Evolutionary conservation across 92 coral and sea anemone species (phyloP), one percentile per base, ranked within the genome.

Genomic region (Paragorgia papillata): DNA sequence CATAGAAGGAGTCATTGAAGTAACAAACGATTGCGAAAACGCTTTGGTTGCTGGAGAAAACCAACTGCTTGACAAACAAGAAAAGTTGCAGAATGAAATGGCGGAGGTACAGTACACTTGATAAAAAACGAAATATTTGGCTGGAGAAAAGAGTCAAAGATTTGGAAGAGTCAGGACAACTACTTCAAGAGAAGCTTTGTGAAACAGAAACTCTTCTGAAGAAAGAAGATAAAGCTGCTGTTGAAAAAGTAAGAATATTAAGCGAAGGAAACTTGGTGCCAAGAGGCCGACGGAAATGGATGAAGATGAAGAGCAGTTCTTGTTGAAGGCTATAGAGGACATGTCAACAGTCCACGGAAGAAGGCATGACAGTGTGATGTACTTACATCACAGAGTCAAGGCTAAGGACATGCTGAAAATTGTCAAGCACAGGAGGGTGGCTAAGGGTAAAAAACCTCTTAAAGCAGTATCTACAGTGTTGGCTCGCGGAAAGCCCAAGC

Each of bases 331-430:
- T 4, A 80, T 82, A 29, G 83, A 80, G 31, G 79, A 82, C 13
- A 82, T 77, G 89, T 62, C 88, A 14, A 89, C 92, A 0, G 33
- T 76, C 41, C 85, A 85, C 46, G 83, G 92, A 48, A 85, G 92
- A 77, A 26, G 86, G 18, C 87, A 85, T 54, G 83, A 83, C 83
- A 79, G 88, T 3, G 86, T 88, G 15, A 24, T 88, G 69, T 84
- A 80, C 63, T 43, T 88, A 75, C 20, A 83, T 44, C 79, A 82
- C 74, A 62, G 85, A 66, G 88, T 88, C 2, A 88, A 84, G 59
- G 67, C 83, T 6, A 27, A 44, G 12, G 88, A 79, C 80, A 84
- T 87, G 85, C 80, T 84, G 8, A 48, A 27, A 21, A 84, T 74
- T 27, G 91, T 88, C n/a, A 84, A 83, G 43, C 74, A 70, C 27